These are phyloP conservation scores for Drosophila ficusphila DNA, from an alignment of 1,140 invertebrate species.

Conservation along the genomic window DNA sequence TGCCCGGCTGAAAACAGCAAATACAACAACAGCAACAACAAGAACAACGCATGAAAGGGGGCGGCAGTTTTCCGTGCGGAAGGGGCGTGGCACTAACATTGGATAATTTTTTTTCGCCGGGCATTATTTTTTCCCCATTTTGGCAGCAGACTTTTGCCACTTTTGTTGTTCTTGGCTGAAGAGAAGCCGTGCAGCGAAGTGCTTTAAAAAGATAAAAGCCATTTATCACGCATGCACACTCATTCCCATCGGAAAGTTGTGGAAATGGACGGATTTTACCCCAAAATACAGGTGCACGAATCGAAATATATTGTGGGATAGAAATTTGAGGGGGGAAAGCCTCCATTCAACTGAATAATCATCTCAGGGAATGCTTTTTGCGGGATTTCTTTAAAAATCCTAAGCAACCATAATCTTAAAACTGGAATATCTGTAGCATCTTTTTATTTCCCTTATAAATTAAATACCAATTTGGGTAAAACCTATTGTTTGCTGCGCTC, in stretches of 20 bases:
- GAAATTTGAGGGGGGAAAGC: conserved; percentile 30
- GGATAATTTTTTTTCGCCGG: conserved; percentile 49
- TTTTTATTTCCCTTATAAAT: too few relatives aligned
- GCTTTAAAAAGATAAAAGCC: conserved; percentile 81
- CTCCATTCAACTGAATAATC: conserved; percentile 62
- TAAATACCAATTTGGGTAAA: too few relatives aligned
- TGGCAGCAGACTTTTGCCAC: conserved; percentile 23
- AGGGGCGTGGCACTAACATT: conserved; percentile 32
- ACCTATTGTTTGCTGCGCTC: too few relatives aligned
- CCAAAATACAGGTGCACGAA: conserved; percentile 38
- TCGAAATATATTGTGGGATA: not conserved
- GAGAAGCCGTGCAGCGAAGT: conserved; percentile 71
- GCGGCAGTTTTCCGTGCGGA: conserved; percentile 40
- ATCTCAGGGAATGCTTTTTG: conserved; percentile 2
- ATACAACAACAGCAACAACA: too few relatives aligned
- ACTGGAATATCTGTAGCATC: too few relatives aligned
- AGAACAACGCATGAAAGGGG: conserved; percentile 16
- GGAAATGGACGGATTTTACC: not conserved
- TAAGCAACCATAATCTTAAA: too few relatives aligned
- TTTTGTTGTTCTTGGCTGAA: conserved; percentile 29
- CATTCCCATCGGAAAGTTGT: conserved; percentile 2
- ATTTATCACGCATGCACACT: conserved; percentile 74
- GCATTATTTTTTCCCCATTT: conserved; percentile 2
- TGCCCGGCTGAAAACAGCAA: conserved; percentile 17
- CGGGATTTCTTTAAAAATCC: not conserved